Evolutionary conservation across 1,140 invertebrate genomes (phyloP), one percentile per base, ranked within the genome.

Genomic region (Drosophila triauraria): DNA sequence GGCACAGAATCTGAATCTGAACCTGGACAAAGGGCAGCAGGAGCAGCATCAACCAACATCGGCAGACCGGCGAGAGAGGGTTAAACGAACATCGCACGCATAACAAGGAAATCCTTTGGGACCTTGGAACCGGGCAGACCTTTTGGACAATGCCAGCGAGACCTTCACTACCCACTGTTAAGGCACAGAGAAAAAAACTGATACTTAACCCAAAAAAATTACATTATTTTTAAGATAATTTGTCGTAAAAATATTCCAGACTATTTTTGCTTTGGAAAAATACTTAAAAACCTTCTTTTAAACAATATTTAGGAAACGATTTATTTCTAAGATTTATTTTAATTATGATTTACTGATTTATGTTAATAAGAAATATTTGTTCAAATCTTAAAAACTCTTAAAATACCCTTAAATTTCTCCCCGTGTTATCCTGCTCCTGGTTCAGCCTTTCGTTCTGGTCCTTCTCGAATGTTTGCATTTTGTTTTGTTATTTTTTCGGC

Each of bases 31-130:
- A 90, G 85, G 85, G 81, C 84, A 88, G 83, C 68, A 67, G 68
- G 23, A 67, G 43, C 61, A 65, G 25, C 35, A 56, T 56, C 53
- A 54, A 6, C 25, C 30, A 15, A 12, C 32, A 47, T 32, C 20
- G 30, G 40, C 53, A 44, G 42, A 30, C 56, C 42, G 35, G 32
- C 17, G 30, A 48, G 59, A 25, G 65, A 84, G 84, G 83, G 83
- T 87, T 87, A 88, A 87, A 84, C 84, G 82, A 88, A 88, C 74
- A 82, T 90, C 81, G 85, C 69, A 88, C 84, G 84, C 84, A 88
- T 88, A 88, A 90, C 84, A 90, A 88, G 84, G 85, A 88, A 88
- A 88, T 88, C 84, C 84, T 88, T 88, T 88, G 84, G 84, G 84
- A 88, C 80, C 84, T 82, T 78, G 80, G 83, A 70, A 70, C 58